These are phyloP conservation scores for Rhynchonema sp. DNA, from an alignment of 2,888 invertebrate genomes.

Conservation along the genomic window DNA sequence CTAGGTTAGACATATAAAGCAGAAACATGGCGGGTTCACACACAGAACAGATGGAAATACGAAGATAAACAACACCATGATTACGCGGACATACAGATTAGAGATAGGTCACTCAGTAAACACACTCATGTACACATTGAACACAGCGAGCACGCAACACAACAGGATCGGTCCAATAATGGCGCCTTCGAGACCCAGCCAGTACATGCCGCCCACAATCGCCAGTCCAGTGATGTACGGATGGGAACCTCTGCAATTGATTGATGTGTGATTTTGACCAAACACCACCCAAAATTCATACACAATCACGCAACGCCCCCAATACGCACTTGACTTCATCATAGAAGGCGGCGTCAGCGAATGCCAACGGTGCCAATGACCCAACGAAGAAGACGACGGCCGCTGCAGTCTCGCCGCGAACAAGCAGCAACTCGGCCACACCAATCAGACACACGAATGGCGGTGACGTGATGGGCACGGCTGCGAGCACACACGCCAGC, in stretches of 20 bases:
- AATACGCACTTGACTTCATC: constrained; percentile 66
- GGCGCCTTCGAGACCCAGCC: constrained; percentile 85
- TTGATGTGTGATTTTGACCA: not conserved
- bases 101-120: too few relatives aligned
- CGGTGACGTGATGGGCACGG: constrained; percentile 82
- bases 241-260: constrained; percentile 55
- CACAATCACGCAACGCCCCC: not conserved
- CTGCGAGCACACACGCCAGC: constrained; percentile 73
- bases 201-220: constrained; percentile 92
- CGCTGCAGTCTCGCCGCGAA: constrained; percentile 59
- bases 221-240: constrained; percentile 89
- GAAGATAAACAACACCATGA: too few relatives aligned
- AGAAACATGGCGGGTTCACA: too few relatives aligned
- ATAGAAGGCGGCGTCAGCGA: constrained; percentile 86
- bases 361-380: constrained; percentile 69
- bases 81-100: not conserved
- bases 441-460: constrained; percentile 89
- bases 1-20: too few relatives aligned
- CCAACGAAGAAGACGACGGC: constrained; percentile 59
- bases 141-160: constrained; percentile 76
- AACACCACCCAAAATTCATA: not conserved
- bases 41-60: not conserved
- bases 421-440: constrained; percentile 78
- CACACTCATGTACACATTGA: constrained; percentile 46
- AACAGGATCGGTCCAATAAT: constrained; percentile 84